Conservation (phyloP, 2,797 vertebrate genomes). For the Diceros bicornis region DNA sequence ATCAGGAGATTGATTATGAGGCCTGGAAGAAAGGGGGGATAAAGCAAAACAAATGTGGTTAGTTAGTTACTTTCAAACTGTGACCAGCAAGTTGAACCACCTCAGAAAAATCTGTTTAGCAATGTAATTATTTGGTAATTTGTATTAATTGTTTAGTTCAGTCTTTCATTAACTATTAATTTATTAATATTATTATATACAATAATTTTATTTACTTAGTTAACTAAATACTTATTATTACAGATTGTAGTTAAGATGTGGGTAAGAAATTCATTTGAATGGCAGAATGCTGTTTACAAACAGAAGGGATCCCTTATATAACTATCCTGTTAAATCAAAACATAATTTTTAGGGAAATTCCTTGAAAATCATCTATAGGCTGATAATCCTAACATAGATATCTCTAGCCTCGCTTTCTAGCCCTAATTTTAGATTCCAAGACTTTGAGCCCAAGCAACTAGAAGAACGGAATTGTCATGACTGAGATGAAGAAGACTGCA, state of each 20-base stretch:
- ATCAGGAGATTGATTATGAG: background rate
- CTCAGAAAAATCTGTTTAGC: background rate
- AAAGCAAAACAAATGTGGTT: background rate
- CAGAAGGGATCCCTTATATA: background rate
- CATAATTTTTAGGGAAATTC: background rate
- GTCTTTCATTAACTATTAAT: background rate
- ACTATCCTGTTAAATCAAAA: background rate
- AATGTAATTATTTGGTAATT: background rate
- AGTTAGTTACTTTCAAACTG: background rate
- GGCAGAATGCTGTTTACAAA: background rate
- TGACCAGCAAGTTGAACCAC: background rate
- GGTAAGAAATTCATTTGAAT: background rate
- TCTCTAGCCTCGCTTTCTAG: background rate
- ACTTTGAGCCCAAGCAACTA: background rate
- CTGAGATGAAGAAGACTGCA: background rate
- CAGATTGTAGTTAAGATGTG: background rate
- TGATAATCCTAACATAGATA: background rate
- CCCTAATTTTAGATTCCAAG: background rate
- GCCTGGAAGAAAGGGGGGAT: background rate
- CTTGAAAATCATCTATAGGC: background rate
- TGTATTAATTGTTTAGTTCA: background rate
- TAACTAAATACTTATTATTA: background rate
- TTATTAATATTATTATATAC: background rate
- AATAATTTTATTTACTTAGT: background rate
- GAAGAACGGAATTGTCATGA: background rate